A percentile compares a stretch with the other conserved stretches of the same genome.
These are phyloP conservation scores for Caenorhabditis sp. DNA, from an alignment of 2,888 invertebrate genomes.

Conservation along the genomic window DNA sequence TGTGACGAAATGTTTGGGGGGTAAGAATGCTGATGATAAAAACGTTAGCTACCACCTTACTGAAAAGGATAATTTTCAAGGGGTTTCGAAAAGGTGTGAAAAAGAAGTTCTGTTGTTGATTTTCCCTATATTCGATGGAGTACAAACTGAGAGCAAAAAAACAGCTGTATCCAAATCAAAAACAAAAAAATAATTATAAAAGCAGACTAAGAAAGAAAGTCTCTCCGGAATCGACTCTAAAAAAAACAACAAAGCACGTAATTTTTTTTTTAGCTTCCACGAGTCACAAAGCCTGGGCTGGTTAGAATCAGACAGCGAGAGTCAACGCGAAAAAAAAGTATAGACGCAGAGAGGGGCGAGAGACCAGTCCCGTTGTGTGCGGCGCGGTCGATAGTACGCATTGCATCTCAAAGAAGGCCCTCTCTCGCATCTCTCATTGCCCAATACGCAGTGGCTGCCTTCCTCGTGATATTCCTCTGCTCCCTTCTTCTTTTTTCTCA, in stretches of 20 bases:
- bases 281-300: not conserved
- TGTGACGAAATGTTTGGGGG: constrained; percentile 31
- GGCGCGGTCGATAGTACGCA: constrained; percentile 56
- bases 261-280: no score
- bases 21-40: constrained; percentile 41
- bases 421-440: constrained; percentile 20
- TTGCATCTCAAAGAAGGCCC: constrained; percentile 38
- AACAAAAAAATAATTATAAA: not conserved
- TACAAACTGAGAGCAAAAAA: no score
- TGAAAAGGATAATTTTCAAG: not conserved
- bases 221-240: not conserved
- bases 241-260: not conserved
- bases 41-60: constrained; percentile 24
- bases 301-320: constrained; percentile 17
- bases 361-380: constrained; percentile 47
- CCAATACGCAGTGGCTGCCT: constrained; percentile 15
- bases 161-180: no score
- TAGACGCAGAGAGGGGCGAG: constrained; percentile 27
- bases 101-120: no score
- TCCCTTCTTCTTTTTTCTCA: constrained; percentile 8
- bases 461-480: constrained; percentile 59
- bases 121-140: not conserved
- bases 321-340: not conserved
- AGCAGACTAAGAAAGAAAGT: not conserved
- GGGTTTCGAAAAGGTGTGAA: not conserved